Base-by-base conservation (phyloP, 1,140 invertebrate genomes). In the Leptoteleia sp. region DNA sequence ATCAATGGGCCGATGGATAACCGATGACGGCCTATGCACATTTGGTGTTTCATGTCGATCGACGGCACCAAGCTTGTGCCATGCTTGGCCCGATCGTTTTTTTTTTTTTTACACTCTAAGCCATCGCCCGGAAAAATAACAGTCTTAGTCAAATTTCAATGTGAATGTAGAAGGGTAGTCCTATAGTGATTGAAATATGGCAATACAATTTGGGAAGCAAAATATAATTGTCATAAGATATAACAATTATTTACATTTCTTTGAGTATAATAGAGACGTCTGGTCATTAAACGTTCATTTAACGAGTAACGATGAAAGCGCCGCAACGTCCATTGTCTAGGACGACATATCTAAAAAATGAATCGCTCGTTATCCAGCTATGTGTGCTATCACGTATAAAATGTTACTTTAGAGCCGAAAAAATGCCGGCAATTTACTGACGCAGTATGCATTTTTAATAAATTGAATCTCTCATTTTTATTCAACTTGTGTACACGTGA, bases 291-390 rank as follows among this genome's bases (percentile, higher is more conserved):
- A 72, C 47, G 42, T 78, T 78, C 76, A 59, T 78, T 71, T 72
- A 78, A 72, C 61, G 47, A 72, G 38, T 72, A 45, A 61, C 67
- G 48, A 67, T 68, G 68, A 68, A 79, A 79, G 47, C 59, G 42
- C 40, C 40, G 40, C 59, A 47, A 43, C 61, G 35, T 50, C 33
- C 62, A 79, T 73, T 79, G 54, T 62, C 54, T 67, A 62, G 17
- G 37, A 55, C 61, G 62, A 65, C 45, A 71, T 71, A 77, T 67
- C 67, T 65, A 72, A 78, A 78, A 72, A 78, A 78, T 72, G 61
- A 78, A 78, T 78, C 76, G 76, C 67, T 78, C 67, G 67, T 71
- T 78, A 78, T 71, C 27, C 59, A 48, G 27, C 71, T 75, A 50
- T 52, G 70, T 59, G 35, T 52, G 17, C 71, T 71, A 61, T 71